phyloP scores from a whole-genome alignment of 2,113 vertebrate species.

The Blennius ocellaris region DNA sequence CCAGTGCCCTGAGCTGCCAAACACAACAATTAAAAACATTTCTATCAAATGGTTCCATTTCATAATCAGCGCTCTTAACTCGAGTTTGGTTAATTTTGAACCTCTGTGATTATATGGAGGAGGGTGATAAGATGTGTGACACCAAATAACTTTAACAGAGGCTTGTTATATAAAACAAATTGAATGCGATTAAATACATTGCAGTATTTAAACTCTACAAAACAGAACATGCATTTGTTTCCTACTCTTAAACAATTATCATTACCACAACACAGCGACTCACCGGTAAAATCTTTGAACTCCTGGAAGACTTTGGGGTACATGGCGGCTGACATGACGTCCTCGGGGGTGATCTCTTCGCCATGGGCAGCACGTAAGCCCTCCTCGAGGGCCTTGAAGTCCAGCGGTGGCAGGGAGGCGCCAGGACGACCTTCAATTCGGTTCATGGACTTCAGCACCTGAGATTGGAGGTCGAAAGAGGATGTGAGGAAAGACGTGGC shows the following conservation, averaged over 20 bases:
- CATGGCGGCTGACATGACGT: slow-evolving; percentile 93
- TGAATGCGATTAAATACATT: not conserved
- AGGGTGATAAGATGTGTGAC: not conserved
- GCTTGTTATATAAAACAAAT: slow-evolving; percentile 1
- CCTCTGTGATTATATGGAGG: slow-evolving; percentile 40
- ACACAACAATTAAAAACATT: slow-evolving; percentile 7
- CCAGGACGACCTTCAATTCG: slow-evolving; percentile 91
- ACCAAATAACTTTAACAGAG: not conserved
- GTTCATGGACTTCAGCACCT: slow-evolving; percentile 92
- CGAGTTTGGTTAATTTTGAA: slow-evolving; percentile 49
- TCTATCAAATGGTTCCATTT: slow-evolving; percentile 26
- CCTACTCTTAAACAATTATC: too few species aligned
- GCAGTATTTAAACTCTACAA: not conserved
- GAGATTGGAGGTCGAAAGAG: not conserved
- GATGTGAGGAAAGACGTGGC: not conserved
- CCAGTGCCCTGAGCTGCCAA: not conserved
- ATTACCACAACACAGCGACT: too few species aligned
- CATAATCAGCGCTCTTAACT: slow-evolving; percentile 19
- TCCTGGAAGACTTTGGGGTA: slow-evolving; percentile 94
- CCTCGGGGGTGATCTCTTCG: slow-evolving; percentile 90
- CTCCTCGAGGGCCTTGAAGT: slow-evolving; percentile 86
- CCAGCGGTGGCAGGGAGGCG: slow-evolving; percentile 87
- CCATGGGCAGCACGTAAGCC: slow-evolving; percentile 81
- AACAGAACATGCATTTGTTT: too few species aligned
- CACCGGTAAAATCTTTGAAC: slow-evolving; percentile 88